Evolutionary conservation across 64 coral and sea anemone genomes (phyloP), one percentile per base, ranked within the genome.

Genomic region (Trachythela sp.): DNA sequence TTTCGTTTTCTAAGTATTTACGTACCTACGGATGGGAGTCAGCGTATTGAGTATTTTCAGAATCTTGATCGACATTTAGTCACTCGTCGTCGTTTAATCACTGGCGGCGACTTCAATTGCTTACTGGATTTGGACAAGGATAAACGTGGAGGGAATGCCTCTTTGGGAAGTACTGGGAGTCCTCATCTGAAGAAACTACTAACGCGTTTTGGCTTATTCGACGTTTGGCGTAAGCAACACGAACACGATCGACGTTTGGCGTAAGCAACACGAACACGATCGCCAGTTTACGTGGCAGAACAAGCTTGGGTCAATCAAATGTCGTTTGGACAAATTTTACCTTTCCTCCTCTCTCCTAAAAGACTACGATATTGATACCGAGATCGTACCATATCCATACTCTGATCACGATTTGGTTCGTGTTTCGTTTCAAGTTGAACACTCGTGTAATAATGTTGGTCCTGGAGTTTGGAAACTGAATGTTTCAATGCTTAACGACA

Each of bases 271-370:
- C 49, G 49, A 52, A 52, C n/a, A n/a, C n/a, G n/a, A n/a, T n/a
- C n/a, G n/a, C n/a, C n/a, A n/a, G n/a, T n/a, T n/a, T n/a, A n/a
- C 64, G 24, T 70, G 64, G 64, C 64, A n/a, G 20, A 70, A 70
- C 24, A 22, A 32, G 24, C 8, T 9, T 70, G 30, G 30, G 4
- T 9, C 64, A 70, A 70, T 70, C 64, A 8, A 8, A 22, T 26
- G 64, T n/a, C 64, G 64, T 70, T n/a, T 70, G 24, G 64, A 70
- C 24, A 70, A 70, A 70, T 70, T 70, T 70, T 70, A 70, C 24
- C 4, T 70, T 26, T 70, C 64, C 24, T 49, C 48, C 48, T 49
- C 48, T 6, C 48, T 49, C 14, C 14, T 49, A 49, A 6, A 49
- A 14, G 48, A 49, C 14, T 49, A 49, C 15, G 48, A 6, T 9